Conservation (phyloP, 2,888 invertebrate species). For the Stictocephala bisonia region DNA sequence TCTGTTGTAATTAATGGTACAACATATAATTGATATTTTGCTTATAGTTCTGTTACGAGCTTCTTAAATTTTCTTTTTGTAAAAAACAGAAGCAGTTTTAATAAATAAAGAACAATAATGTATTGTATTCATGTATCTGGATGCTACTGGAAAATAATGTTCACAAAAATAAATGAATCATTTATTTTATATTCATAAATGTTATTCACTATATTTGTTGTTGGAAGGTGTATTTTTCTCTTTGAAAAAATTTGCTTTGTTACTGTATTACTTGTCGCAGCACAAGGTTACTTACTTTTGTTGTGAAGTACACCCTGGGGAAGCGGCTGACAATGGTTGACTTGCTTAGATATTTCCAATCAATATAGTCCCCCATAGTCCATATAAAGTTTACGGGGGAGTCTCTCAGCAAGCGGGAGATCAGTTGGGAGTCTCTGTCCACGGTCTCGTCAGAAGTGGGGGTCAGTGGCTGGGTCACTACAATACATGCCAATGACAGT, state of each 20-base stretch:
- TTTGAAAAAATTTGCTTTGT: neutral
- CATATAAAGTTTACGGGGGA: constrained; percentile 89
- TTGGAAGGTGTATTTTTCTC: neutral
- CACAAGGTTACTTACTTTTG: constrained; percentile 74
- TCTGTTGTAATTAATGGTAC: too few relatives aligned
- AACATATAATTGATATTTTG: too few relatives aligned
- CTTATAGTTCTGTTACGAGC: too few relatives aligned
- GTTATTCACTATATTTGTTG: too few relatives aligned
- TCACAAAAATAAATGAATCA: too few relatives aligned
- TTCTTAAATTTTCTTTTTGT: too few relatives aligned
- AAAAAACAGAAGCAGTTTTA: too few relatives aligned
- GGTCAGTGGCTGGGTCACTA: constrained; percentile 4
- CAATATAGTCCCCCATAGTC: constrained; percentile 87
- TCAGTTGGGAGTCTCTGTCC: constrained; percentile 72
- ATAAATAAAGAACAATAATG: too few relatives aligned
- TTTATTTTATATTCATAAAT: too few relatives aligned
- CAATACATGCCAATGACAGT: too few relatives aligned
- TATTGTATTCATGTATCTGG: too few relatives aligned
- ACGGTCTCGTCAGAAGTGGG: constrained; percentile 6
- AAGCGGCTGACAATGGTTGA: constrained; percentile 83
- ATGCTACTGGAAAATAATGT: too few relatives aligned
- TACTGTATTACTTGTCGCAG: neutral
- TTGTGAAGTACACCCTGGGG: constrained; percentile 88
- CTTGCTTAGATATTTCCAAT: constrained; percentile 74
- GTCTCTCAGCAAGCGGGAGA: constrained; percentile 82